These are phyloP conservation scores for Galbula dea DNA, from an alignment of 2,113 vertebrate species.

Conservation along the genomic window DNA sequence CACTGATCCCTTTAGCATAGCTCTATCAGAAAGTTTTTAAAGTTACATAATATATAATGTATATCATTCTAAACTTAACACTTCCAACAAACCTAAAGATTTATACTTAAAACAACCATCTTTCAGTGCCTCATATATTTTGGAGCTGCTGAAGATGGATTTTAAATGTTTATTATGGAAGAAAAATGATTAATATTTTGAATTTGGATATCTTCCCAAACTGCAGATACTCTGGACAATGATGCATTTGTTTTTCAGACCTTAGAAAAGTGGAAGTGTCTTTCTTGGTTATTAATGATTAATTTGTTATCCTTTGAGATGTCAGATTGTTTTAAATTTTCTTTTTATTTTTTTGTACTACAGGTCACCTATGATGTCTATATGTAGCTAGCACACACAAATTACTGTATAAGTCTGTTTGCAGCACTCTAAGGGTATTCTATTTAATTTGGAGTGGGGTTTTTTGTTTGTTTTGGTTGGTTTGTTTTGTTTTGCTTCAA, in stretches of 20 bases:
- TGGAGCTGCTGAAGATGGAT: not conserved
- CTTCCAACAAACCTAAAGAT: not conserved
- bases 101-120: not conserved
- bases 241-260: not conserved
- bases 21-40: slow-evolving; percentile 33
- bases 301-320: not conserved
- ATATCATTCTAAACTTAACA: not conserved
- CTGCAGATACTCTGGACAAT: not conserved
- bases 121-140: slow-evolving; percentile 38
- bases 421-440: not conserved
- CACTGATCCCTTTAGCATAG: not conserved
- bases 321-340: not conserved
- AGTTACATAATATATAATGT: slow-evolving; percentile 15
- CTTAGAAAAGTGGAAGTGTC: not conserved
- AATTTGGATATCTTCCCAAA: slow-evolving; percentile 16
- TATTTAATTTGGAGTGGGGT: not conserved
- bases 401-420: not conserved
- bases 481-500: not conserved
- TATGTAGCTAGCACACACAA: not conserved
- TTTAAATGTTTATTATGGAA: slow-evolving; percentile 10
- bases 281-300: not conserved
- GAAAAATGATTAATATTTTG: slow-evolving; percentile 11
- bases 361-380: not conserved
- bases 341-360: not conserved
- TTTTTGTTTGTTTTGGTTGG: too few relatives aligned